phyloP scores from a whole-genome alignment of 2,888 invertebrate genomes.

The Leptodirus hochenwartii region DNA sequence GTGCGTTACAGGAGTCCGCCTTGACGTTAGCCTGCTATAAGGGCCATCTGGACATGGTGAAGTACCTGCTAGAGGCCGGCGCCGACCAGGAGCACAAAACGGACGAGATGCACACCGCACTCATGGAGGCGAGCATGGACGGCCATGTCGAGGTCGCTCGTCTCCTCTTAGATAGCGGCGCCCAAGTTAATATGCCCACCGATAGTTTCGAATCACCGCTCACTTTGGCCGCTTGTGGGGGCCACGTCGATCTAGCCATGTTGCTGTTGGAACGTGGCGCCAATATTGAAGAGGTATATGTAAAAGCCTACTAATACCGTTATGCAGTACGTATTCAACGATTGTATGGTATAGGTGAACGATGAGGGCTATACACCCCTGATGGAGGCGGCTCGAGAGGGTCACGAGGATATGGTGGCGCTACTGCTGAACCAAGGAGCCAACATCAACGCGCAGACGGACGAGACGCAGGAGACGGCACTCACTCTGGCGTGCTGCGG shows the following conservation, averaged over 20 bases:
- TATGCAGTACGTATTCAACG: no score
- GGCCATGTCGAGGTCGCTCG: conserved; percentile 97
- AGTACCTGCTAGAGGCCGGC: conserved; percentile 87
- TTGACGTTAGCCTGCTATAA: conserved; percentile 46
- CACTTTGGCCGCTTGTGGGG: conserved; percentile 95
- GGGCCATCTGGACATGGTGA: conserved; percentile 96
- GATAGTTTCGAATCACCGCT: conserved; percentile 98
- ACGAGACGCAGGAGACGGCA: conserved; percentile 96
- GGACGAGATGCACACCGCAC: conserved; percentile 98
- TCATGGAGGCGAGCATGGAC: conserved; percentile 99
- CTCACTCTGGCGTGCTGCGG: conserved; percentile 87
- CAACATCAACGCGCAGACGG: conserved; percentile 95
- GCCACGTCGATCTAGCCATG: conserved; percentile 93
- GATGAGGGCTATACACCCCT: conserved; percentile 98
- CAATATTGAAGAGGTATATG: conserved; percentile 96
- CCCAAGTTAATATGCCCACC: conserved; percentile 98
- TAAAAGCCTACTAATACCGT: no score
- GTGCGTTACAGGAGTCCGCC: conserved; percentile 73
- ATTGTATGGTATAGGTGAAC: no score
- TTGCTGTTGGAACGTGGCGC: conserved; percentile 91
- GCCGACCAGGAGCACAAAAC: conserved; percentile 97
- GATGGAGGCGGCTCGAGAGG: conserved; percentile 98
- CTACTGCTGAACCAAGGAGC: conserved; percentile 83
- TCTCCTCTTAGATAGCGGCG: conserved; percentile 86
- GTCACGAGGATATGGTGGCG: conserved; percentile 97